Conservation (phyloP, 2,888 invertebrate genomes). For the Tridacna gigas region DNA sequence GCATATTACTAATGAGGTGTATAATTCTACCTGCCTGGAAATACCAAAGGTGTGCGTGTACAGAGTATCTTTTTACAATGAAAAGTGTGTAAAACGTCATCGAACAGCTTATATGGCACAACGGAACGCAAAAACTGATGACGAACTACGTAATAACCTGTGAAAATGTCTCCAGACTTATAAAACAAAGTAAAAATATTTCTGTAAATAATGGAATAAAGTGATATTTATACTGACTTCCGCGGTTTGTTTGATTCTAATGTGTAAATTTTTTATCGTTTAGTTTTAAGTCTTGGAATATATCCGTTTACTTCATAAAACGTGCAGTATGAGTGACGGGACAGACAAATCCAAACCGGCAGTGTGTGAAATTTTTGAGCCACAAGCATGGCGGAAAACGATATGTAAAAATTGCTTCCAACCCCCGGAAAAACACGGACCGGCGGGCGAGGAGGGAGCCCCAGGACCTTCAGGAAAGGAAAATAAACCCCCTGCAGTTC, state of each 20-base stretch:
- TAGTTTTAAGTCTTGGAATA: conserved; percentile 14
- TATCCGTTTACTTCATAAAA: background rate
- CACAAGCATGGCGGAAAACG: conserved; percentile 85
- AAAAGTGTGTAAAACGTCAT: conserved; percentile 28
- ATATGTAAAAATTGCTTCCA: conserved; percentile 85
- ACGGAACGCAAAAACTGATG: conserved; percentile 62
- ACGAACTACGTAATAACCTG: conserved; percentile 65
- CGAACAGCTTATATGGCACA: conserved; percentile 48
- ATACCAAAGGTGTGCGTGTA: conserved; percentile 18
- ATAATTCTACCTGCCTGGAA: conserved; percentile 23
- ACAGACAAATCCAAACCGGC: conserved; percentile 51
- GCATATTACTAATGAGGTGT: conserved; percentile 18
- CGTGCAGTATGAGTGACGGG: conserved; percentile 55
- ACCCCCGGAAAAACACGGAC: conserved; percentile 76
- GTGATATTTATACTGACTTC: conserved; percentile 45
- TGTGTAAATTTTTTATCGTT: conserved; percentile 35
- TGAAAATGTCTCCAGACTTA: conserved; percentile 54
- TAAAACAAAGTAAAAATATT: conserved; percentile 33
- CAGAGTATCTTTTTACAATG: conserved; percentile 32
- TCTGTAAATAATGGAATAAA: conserved; percentile 40
- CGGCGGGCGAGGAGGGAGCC: conserved; percentile 33
- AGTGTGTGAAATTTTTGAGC: conserved; percentile 83
- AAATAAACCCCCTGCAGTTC: conserved; percentile 21
- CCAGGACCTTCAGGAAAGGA: conserved; percentile 24
- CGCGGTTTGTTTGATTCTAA: conserved; percentile 43